These are phyloP conservation scores for Microtus richardsoni DNA, from an alignment of 2,113 vertebrate species.

Conservation along the genomic window DNA sequence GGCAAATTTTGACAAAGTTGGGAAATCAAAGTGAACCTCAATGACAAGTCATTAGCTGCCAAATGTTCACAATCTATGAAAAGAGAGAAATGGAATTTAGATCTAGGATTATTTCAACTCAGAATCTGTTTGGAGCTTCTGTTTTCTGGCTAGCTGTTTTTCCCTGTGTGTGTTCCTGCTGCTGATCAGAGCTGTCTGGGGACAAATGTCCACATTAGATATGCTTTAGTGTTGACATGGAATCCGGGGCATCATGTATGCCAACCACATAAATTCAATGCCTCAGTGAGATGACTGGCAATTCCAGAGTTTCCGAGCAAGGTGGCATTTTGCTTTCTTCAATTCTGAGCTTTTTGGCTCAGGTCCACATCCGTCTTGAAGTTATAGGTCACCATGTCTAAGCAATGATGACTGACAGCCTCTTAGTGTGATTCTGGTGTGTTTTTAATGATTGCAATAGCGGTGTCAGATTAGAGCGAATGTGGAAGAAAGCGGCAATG, in stretches of 20 bases:
- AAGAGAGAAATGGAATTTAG: not conserved
- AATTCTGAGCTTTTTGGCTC: not conserved
- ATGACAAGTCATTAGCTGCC: not conserved
- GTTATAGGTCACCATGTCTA: too few relatives aligned
- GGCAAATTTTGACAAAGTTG: not conserved
- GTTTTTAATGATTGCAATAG: conserved; percentile 35
- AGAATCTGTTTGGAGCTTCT: not conserved
- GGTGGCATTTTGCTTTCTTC: not conserved
- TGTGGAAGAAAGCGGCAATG: not conserved
- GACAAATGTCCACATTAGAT: not conserved
- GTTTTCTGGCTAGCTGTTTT: not conserved
- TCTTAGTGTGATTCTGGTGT: not conserved
- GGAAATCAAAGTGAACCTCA: not conserved
- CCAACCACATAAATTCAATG: not conserved
- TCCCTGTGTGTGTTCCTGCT: not conserved
- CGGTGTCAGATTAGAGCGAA: not conserved
- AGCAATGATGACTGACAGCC: accelerated
- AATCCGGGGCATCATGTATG: not conserved
- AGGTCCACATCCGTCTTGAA: not conserved
- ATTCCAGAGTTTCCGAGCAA: not conserved
- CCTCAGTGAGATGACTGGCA: not conserved
- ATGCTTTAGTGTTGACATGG: not conserved
- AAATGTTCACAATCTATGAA: not conserved
- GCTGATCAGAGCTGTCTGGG: not conserved
- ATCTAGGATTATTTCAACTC: not conserved